Base-by-base conservation (phyloP, 2,113 vertebrate genomes). In the Patagioenas fasciata region DNA sequence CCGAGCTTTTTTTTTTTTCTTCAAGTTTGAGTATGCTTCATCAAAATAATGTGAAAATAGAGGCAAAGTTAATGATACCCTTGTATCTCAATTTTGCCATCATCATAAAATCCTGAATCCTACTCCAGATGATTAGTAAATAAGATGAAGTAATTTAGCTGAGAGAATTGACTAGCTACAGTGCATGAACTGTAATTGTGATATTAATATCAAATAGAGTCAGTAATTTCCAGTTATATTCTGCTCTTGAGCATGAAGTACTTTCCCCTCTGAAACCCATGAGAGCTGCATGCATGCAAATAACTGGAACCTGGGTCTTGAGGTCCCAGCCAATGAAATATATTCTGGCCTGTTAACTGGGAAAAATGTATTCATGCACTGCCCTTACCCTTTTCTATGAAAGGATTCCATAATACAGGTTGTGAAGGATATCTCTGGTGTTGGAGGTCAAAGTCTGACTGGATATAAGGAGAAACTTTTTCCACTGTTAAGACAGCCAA, bases 41-140 rank as follows among this genome's bases (percentile, higher is more conserved):
- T 95, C 87, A 72, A 75, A 92, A 89, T 78, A 87, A 78, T 66
- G 38, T 94, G 81, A 88, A 96, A 95, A 89, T 87, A 93, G 91
- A 92, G 89, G 40, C 73, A 89, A 85, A 95, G 73, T 92, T 94
- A 95, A 93, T 93, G 93, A 84, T 32, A 78, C 58, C 83, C 86
- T 95, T 91, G 57, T 86, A 93, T 72, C 91, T 95, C 85, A 92
- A 71, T 91, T 97, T 94, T 95, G 66, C 77, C 70, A 89, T 94
- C 83, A 80, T 92, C 94, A 85, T 95, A 85, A 96, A 91, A 82
- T 92, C 78, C 83, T 91, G 73, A 95, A 71, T 93, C 40, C 87
- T 92, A 82, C 87, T 96, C 70, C 84, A 97, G 66, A 89, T 94
- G 91, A 97, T 97, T 95, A 96, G 91, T 96, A 96, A 97, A 97